These are phyloP conservation scores for Myodes glareolus DNA, from an alignment of 2,113 vertebrate species.

Conservation along the genomic window DNA sequence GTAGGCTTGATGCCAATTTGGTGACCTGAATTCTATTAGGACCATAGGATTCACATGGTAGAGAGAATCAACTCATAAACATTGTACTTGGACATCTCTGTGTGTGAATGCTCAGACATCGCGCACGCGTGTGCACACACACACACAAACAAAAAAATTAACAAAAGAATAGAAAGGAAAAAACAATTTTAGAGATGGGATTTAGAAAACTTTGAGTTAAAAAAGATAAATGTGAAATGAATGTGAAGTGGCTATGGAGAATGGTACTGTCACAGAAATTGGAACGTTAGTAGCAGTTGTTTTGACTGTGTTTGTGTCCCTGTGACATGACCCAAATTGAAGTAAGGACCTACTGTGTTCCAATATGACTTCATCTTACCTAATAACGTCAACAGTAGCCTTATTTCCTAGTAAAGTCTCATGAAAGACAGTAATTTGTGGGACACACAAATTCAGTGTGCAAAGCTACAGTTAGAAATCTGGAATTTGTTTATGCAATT, in stretches of 20 bases:
- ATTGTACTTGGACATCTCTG: background rate
- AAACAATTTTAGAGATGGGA: slow-evolving; percentile 6
- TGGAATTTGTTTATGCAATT: slow-evolving; percentile 19
- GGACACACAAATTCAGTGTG: background rate
- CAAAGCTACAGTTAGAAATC: slow-evolving; percentile 42
- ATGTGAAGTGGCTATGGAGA: background rate
- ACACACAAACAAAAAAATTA: background rate
- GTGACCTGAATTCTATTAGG: background rate
- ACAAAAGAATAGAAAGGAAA: slow-evolving; percentile 26
- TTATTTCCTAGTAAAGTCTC: slow-evolving; percentile 45
- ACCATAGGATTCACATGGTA: background rate
- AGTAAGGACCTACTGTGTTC: slow-evolving; percentile 4
- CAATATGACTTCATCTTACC: slow-evolving; percentile 13
- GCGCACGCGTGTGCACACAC: background rate
- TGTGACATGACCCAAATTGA: background rate
- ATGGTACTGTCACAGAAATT: background rate
- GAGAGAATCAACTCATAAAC: background rate
- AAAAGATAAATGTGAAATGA: background rate
- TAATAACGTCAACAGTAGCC: background rate
- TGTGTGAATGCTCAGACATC: background rate
- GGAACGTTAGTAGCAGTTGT: background rate
- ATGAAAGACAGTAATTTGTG: slow-evolving; percentile 8
- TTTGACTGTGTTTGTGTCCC: slow-evolving; percentile 7
- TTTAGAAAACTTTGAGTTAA: background rate
- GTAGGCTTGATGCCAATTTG: background rate